These are phyloP conservation scores for Podarcis raffonei DNA, from an alignment of 2,113 vertebrate species.

Conservation along the genomic window DNA sequence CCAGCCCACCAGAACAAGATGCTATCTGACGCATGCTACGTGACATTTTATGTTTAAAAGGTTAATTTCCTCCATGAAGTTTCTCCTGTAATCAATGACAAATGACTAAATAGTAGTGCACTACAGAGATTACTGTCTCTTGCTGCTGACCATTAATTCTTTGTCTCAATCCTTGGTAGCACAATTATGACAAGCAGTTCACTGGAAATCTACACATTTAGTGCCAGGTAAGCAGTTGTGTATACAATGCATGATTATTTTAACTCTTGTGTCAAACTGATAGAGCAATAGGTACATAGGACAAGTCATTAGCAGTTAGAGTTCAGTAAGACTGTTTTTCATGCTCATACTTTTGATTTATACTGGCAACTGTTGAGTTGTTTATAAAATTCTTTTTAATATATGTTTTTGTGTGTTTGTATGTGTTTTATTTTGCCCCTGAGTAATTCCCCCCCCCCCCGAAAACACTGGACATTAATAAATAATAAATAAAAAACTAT, in stretches of 20 bases:
- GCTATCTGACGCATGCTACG: conserved; percentile 6
- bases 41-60: conserved; percentile 60
- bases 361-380: too few species aligned
- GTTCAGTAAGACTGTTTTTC: too few species aligned
- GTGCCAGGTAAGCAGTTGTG: background rate
- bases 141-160: conserved; percentile 34
- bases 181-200: conserved; percentile 42
- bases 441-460: too few species aligned
- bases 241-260: conserved; percentile 30
- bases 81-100: conserved; percentile 43
- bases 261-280: background rate
- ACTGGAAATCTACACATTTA: conserved; percentile 12
- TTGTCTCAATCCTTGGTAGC: conserved; percentile 34
- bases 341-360: too few species aligned
- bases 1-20: conserved; percentile 3
- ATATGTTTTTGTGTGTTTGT: too few species aligned
- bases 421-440: too few species aligned
- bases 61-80: conserved; percentile 32
- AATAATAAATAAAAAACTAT: too few species aligned
- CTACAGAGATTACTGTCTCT: conserved; percentile 1
- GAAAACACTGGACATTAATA: too few species aligned
- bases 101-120: conserved; percentile 46
- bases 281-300: too few species aligned
- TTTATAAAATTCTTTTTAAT: too few species aligned
- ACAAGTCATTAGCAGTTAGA: too few species aligned